Percentiles rank a stretch among this genome's conserved stretches.
Evolutionary conservation across 2,797 vertebrate genomes (phyloP).

Genomic region (Microctenopoma steveboyesi): DNA sequence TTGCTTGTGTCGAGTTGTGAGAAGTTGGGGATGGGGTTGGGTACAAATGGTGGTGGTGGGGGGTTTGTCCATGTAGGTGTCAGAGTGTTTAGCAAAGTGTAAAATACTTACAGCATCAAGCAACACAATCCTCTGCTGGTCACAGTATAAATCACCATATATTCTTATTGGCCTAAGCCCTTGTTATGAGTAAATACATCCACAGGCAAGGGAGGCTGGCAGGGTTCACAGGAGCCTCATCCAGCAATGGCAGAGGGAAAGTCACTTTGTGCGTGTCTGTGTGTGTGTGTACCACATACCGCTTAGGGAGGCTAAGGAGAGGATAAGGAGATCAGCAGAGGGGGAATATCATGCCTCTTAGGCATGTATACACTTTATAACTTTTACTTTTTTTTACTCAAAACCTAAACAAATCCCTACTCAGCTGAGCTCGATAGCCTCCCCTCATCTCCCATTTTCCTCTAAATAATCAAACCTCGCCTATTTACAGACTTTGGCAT

Average conservation of each 20-base stretch:
- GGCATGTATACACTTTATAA: conserved; percentile 81
- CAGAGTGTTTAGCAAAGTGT: conserved; percentile 84
- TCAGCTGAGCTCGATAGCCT: conserved; percentile 73
- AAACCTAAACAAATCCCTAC: conserved; percentile 73
- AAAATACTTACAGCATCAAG: conserved; percentile 82
- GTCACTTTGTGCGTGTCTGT: conserved; percentile 43
- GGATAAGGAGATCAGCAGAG: conserved; percentile 82
- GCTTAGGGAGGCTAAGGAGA: conserved; percentile 80
- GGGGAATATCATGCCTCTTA: conserved; percentile 82
- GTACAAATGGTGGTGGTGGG: conserved; percentile 42
- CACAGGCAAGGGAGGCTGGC: conserved; percentile 76
- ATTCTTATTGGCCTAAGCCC: conserved; percentile 84
- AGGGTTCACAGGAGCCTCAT: conserved; percentile 77
- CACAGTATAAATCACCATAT: conserved; percentile 86
- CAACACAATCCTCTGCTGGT: conserved; percentile 82
- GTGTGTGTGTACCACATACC: conserved; percentile 40
- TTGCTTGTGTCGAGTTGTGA: conserved; percentile 47
- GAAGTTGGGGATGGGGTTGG: conserved; percentile 38
- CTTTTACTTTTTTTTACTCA: conserved; percentile 76
- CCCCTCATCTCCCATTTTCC: conserved; percentile 22
- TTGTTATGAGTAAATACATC: conserved; percentile 87
- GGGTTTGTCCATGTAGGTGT: conserved; percentile 66
- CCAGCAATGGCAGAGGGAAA: conserved; percentile 63
- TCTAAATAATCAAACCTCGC: conserved; percentile 46
- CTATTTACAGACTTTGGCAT: conserved; percentile 39